Conservation (phyloP, 1,140 invertebrate genomes). For the Lucilia sericata region DNA sequence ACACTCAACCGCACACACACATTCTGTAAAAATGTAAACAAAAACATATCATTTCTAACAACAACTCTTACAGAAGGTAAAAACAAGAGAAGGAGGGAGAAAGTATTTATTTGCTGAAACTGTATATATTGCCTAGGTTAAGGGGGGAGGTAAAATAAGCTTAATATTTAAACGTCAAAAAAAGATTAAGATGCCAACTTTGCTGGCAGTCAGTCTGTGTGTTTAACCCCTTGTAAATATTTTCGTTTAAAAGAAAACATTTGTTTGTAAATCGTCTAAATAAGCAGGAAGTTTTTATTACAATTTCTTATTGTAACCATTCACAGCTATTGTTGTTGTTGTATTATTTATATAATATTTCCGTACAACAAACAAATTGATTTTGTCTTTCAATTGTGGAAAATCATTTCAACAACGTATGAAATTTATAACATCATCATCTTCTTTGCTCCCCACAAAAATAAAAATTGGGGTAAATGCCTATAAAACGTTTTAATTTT, state of each 20-base stretch:
- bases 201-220: not conserved
- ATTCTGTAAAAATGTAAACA: not conserved
- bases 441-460: not conserved
- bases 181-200: slow-evolving; percentile 38
- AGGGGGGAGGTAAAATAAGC: not conserved
- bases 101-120: too few relatives aligned
- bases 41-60: not conserved
- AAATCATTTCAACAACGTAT: not conserved
- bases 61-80: not conserved
- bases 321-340: not conserved
- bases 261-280: not conserved
- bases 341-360: slow-evolving; percentile 19
- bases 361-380: slow-evolving; percentile 33
- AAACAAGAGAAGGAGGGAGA: not conserved
- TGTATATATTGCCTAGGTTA: not conserved
- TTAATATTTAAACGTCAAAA: slow-evolving; percentile 30
- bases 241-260: not conserved
- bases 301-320: not conserved
- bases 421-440: slow-evolving; percentile 3
- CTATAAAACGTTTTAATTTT: slow-evolving; percentile 36
- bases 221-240: slow-evolving; percentile 25
- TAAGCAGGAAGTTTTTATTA: slow-evolving; percentile 19
- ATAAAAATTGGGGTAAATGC: not conserved
- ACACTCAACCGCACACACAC: slow-evolving; percentile 9
- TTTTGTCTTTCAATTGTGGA: slow-evolving; percentile 32